These are phyloP conservation scores for Smutsia gigantea DNA, from an alignment of 2,797 vertebrate species.

Conservation along the genomic window DNA sequence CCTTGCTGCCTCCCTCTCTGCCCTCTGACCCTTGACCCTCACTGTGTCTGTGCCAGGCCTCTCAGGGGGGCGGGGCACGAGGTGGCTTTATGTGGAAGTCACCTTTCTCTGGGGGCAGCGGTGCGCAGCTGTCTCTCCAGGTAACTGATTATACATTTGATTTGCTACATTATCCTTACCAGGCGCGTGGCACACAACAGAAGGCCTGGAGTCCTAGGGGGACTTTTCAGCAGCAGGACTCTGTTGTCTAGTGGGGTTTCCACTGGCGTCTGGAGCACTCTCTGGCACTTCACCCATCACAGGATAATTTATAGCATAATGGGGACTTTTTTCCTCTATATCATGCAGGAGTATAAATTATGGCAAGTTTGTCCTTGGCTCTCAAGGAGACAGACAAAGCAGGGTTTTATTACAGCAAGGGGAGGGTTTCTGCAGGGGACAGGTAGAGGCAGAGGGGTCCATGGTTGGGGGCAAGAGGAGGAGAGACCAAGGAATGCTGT, in stretches of 20 bases:
- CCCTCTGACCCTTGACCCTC: neutral
- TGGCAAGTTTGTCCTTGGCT: slow-evolving; percentile 86
- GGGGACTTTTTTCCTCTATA: slow-evolving; percentile 83
- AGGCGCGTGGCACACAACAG: slow-evolving; percentile 57
- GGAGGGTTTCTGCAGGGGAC: slow-evolving; percentile 15
- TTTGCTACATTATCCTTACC: slow-evolving; percentile 71
- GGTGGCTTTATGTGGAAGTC: slow-evolving; percentile 73
- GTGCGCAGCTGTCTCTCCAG: slow-evolving; percentile 63
- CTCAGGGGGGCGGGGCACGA: neutral
- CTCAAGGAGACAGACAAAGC: slow-evolving; percentile 86
- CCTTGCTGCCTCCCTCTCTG: neutral
- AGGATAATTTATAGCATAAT: slow-evolving; percentile 88
- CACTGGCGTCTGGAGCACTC: slow-evolving; percentile 83
- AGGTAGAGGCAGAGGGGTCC: neutral
- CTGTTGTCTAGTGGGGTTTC: slow-evolving; percentile 87
- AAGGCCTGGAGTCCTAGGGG: slow-evolving; percentile 79
- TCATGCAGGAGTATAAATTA: slow-evolving; percentile 86
- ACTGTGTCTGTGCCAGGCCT: neutral
- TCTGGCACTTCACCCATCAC: slow-evolving; percentile 84
- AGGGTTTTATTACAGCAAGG: slow-evolving; percentile 68
- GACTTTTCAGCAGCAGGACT: slow-evolving; percentile 80
- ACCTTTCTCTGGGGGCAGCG: slow-evolving; percentile 74
- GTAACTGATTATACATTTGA: slow-evolving; percentile 82
- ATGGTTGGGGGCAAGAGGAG: neutral
- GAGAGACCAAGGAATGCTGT: neutral